A percentile compares a stretch with the other conserved stretches of the same genome.
phyloP scores from a whole-genome alignment of 2,888 invertebrate species.

The Agapostemon virescens region DNA sequence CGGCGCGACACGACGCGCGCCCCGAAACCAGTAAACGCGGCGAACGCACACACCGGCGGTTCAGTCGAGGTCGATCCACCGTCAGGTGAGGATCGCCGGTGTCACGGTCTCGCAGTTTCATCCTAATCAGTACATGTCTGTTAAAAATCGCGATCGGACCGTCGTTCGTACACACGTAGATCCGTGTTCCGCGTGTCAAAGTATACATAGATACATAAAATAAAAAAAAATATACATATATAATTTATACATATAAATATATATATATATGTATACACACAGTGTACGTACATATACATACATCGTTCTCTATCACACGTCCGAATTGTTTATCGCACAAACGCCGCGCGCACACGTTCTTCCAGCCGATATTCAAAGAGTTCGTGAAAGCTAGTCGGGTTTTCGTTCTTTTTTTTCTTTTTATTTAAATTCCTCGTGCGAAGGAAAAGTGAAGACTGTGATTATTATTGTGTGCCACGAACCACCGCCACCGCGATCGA shows the following conservation, averaged over 20 bases:
- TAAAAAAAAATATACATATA: too few species aligned
- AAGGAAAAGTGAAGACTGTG: constrained; percentile 6
- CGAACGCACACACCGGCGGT: constrained; percentile 42
- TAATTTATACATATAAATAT: too few species aligned
- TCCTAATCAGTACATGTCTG: not conserved
- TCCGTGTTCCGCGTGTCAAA: not conserved
- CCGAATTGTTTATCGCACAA: not conserved
- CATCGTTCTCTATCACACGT: not conserved
- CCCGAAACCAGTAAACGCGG: constrained; percentile 44
- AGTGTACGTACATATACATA: not conserved
- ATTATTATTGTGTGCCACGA: not conserved
- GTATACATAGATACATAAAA: too few species aligned
- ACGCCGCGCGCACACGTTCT: not conserved
- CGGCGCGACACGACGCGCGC: constrained; percentile 25
- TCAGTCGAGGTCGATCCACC: constrained; percentile 66
- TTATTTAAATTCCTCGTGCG: not conserved
- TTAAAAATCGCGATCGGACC: constrained; percentile 5
- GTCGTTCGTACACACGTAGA: not conserved
- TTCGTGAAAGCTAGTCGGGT: not conserved
- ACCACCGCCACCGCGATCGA: not conserved
- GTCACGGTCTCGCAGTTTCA: constrained; percentile 22
- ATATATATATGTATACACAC: not conserved
- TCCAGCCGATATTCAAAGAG: not conserved
- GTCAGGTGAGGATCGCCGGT: constrained; percentile 55
- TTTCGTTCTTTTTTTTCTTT: not conserved